A percentile compares a stretch with the other conserved stretches of the same genome.
Evolutionary conservation across 2,113 vertebrate genomes (phyloP).

Genomic region (Hydrolagus affinis): DNA sequence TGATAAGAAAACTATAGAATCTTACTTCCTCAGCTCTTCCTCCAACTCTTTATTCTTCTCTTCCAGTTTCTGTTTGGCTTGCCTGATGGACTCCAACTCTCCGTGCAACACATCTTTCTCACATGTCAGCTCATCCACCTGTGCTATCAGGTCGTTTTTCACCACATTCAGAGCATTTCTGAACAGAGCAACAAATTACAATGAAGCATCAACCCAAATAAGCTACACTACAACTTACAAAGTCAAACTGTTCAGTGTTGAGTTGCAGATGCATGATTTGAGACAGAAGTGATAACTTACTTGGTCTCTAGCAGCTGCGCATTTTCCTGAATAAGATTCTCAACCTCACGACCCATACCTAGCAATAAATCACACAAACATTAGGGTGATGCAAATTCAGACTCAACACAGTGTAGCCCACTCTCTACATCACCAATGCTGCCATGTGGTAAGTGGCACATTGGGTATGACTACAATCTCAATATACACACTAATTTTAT

Average conservation of each 20-base stretch:
- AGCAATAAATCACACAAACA: slow-evolving; percentile 44
- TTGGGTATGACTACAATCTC: background rate
- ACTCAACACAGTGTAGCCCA: background rate
- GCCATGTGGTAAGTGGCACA: background rate
- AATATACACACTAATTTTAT: background rate
- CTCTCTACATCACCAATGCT: background rate
- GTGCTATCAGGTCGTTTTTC: slow-evolving; percentile 90
- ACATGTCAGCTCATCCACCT: slow-evolving; percentile 83
- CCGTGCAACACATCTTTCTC: slow-evolving; percentile 81
- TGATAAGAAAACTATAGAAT: slow-evolving; percentile 16
- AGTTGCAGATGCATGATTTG: background rate
- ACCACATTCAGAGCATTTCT: slow-evolving; percentile 95
- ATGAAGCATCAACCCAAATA: background rate
- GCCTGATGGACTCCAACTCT: slow-evolving; percentile 74
- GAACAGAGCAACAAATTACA: slow-evolving; percentile 20
- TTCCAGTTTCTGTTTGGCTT: slow-evolving; percentile 80
- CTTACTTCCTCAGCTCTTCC: slow-evolving; percentile 86
- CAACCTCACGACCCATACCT: slow-evolving; percentile 98
- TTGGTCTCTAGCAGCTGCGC: slow-evolving; percentile 92
- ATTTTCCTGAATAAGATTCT: slow-evolving; percentile 96
- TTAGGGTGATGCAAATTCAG: background rate
- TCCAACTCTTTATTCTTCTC: slow-evolving; percentile 88
- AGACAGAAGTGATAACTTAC: slow-evolving; percentile 51
- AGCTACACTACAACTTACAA: background rate
- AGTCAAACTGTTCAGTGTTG: background rate